phyloP scores from a whole-genome alignment of 2,113 vertebrate genomes.

The Capreolus pygargus region DNA sequence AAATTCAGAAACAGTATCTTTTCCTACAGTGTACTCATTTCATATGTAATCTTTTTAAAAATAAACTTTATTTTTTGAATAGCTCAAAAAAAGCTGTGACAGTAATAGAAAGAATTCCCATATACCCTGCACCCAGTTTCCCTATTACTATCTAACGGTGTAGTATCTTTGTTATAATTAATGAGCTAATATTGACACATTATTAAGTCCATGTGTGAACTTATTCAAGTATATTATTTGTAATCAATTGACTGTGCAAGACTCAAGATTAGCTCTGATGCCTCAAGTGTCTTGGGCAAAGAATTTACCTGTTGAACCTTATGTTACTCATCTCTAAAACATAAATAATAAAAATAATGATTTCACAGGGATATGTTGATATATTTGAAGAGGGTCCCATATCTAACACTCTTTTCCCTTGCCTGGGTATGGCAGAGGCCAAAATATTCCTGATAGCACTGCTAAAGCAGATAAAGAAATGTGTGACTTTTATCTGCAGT shows the following conservation, averaged over 20 bases:
- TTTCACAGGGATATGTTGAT: not conserved
- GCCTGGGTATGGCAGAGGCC: not conserved
- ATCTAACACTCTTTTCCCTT: not conserved
- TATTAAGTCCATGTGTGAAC: not conserved
- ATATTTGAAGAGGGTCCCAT: not conserved
- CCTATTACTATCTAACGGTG: not conserved
- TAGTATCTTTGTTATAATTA: not conserved
- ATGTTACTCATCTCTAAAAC: not conserved
- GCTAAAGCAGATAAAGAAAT: not conserved
- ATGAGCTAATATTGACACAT: not conserved
- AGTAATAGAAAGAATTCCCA: not conserved
- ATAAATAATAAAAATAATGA: not conserved
- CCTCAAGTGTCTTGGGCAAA: not conserved
- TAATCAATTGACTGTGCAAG: not conserved
- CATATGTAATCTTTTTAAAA: not conserved
- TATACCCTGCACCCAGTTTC: not conserved
- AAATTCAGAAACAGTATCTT: not conserved
- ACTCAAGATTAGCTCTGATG: not conserved
- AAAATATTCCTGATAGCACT: not conserved
- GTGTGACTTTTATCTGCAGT: not conserved
- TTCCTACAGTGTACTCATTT: slow-evolving; percentile 14
- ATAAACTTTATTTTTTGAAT: not conserved
- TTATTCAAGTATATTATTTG: not conserved
- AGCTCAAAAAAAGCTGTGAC: not conserved
- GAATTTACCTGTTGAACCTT: not conserved